A percentile compares a stretch with the other conserved stretches of the same genome.
Evolutionary conservation across 1,140 invertebrate species (phyloP).

Genomic region (Caenorhabditis brenneri): DNA sequence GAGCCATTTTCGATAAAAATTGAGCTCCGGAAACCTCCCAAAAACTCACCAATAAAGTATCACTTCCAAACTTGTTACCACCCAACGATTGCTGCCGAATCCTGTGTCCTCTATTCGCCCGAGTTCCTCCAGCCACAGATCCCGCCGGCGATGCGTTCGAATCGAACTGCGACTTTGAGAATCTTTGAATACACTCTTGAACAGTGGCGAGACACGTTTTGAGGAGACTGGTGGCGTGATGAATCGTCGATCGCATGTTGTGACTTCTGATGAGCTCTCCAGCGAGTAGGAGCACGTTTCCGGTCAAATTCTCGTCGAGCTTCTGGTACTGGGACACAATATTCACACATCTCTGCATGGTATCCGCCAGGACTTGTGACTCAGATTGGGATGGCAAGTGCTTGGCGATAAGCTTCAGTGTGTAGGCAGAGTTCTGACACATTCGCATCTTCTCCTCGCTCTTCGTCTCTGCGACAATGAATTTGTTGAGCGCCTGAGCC

Average conservation of each 20-base stretch:
- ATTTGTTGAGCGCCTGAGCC: slow-evolving; percentile 49
- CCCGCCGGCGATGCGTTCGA: not conserved
- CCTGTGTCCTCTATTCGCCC: slow-evolving; percentile 21
- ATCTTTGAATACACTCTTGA: slow-evolving; percentile 32
- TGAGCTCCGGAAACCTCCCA: not conserved
- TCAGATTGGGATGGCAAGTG: slow-evolving; percentile 44
- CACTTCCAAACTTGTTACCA: slow-evolving; percentile 47
- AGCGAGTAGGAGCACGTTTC: slow-evolving; percentile 52
- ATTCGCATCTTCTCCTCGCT: slow-evolving; percentile 52
- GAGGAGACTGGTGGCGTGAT: slow-evolving; percentile 46
- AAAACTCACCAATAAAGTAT: too few species aligned
- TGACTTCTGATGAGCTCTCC: slow-evolving; percentile 56
- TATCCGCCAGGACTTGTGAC: slow-evolving; percentile 48
- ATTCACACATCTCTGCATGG: slow-evolving; percentile 45
- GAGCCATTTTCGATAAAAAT: too few species aligned
- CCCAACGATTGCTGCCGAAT: slow-evolving; percentile 48
- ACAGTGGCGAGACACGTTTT: slow-evolving; percentile 48
- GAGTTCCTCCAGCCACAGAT: not conserved
- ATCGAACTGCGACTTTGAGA: not conserved
- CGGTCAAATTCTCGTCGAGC: slow-evolving; percentile 53
- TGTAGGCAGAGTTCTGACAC: slow-evolving; percentile 56
- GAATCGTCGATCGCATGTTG: slow-evolving; percentile 57
- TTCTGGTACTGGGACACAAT: slow-evolving; percentile 43
- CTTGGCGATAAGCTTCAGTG: slow-evolving; percentile 54
- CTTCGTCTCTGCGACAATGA: slow-evolving; percentile 48